Evolutionary conservation across 2,113 vertebrate species (phyloP).

Genomic region (Aleadryas rufinucha): DNA sequence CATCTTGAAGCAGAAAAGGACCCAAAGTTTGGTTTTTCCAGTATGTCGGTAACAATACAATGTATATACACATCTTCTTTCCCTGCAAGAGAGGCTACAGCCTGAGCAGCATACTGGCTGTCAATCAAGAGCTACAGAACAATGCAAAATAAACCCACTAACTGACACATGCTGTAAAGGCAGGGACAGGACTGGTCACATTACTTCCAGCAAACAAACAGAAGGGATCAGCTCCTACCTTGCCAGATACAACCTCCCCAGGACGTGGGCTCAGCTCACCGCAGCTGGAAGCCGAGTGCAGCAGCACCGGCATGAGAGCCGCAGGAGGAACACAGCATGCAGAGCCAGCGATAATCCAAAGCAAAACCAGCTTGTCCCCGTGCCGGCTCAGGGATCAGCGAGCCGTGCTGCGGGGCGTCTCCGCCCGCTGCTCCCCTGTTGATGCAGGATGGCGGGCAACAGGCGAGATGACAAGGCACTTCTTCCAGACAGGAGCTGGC

Average conservation of each 20-base stretch:
- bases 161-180: not conserved
- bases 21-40: not conserved
- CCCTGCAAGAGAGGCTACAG: not conserved
- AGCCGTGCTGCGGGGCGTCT: not conserved
- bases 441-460: not conserved
- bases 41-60: not conserved
- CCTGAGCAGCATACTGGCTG: not conserved
- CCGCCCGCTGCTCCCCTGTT: not conserved
- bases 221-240: constrained; percentile 37
- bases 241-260: not conserved
- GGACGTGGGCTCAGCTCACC: not conserved
- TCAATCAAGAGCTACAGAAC: not conserved
- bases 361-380: not conserved
- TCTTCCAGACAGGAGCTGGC: not conserved
- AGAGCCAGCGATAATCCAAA: not conserved
- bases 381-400: not conserved
- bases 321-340: not conserved
- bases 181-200: not conserved
- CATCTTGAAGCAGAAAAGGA: not conserved
- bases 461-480: constrained; percentile 3
- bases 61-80: not conserved
- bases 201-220: not conserved
- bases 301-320: not conserved
- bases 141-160: not conserved
- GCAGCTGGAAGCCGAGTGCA: not conserved